Percentiles rank a stretch among this genome's conserved stretches.
phyloP scores from a whole-genome alignment of 2,113 vertebrate genomes.

The Chamaetylas fuelleborni region DNA sequence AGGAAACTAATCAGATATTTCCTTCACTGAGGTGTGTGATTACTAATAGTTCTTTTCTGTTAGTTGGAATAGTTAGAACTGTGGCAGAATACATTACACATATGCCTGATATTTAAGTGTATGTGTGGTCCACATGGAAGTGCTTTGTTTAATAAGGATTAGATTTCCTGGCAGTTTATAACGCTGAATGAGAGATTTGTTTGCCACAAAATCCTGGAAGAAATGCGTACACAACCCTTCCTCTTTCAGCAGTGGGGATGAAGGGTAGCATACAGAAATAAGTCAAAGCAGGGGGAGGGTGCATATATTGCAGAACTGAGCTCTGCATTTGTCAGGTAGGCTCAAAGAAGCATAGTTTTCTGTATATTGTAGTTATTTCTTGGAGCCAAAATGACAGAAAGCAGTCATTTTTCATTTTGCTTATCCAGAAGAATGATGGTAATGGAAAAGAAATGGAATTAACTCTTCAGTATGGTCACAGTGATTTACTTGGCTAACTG shows the following conservation, averaged over 20 bases:
- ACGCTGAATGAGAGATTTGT: not conserved
- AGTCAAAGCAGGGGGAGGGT: not conserved
- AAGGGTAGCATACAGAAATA: not conserved
- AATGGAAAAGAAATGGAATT: constrained; percentile 69
- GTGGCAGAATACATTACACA: not conserved
- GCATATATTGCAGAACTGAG: not conserved
- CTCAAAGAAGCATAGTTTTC: constrained; percentile 22
- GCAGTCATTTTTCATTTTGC: constrained; percentile 59
- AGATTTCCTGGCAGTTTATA: not conserved
- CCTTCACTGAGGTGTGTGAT: not conserved
- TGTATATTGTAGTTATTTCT: constrained; percentile 37
- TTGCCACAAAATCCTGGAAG: not conserved
- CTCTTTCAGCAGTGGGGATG: not conserved
- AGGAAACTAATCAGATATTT: not conserved
- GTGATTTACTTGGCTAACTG: constrained; percentile 50
- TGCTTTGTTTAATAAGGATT: not conserved
- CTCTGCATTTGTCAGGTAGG: not conserved
- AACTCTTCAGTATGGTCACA: constrained; percentile 53
- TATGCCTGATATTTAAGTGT: not conserved
- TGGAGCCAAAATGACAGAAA: constrained; percentile 57
- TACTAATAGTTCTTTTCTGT: not conserved
- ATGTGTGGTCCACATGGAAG: not conserved
- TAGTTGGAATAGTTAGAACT: not conserved
- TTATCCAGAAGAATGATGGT: constrained; percentile 61
- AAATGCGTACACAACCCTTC: not conserved